phyloP scores from a whole-genome alignment of 2,797 vertebrate genomes.

The Kryptopterus vitreolus region DNA sequence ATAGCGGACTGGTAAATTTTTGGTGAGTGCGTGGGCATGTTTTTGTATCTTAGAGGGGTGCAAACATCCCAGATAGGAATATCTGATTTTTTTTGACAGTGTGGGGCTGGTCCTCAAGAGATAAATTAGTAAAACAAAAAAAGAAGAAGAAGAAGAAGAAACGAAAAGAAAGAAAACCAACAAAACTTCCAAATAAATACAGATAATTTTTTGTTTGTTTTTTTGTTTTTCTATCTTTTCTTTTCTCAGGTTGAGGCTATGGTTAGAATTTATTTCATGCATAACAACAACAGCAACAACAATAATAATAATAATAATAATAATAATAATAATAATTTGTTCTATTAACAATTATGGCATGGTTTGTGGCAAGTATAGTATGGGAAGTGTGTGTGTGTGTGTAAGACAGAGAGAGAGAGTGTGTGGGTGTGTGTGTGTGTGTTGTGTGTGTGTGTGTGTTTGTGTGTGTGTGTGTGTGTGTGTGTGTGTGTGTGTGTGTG shows the following conservation, averaged over 20 bases:
- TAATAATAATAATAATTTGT: too few species aligned
- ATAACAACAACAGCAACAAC: too few species aligned
- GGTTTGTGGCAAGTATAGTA: background rate
- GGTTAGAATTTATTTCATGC: background rate
- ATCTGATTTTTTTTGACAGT: background rate
- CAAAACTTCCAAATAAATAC: too few species aligned
- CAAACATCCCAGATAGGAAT: background rate
- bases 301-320: too few species aligned
- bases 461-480: background rate
- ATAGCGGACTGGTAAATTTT: constrained; percentile 22
- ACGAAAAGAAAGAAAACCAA: background rate
- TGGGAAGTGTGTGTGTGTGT: background rate
- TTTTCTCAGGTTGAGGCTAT: background rate
- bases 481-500: background rate
- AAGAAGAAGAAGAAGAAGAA: background rate
- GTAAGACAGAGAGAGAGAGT: background rate
- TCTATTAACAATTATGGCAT: background rate
- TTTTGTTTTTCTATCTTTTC: too few species aligned
- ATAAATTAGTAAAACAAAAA: background rate
- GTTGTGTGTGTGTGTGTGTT: background rate
- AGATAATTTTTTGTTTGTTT: too few species aligned
- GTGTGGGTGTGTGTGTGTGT: background rate
- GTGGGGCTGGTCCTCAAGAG: background rate
- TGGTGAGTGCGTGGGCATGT: constrained; percentile 31
- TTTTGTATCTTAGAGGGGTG: constrained; percentile 2